Base-by-base conservation (phyloP, 2,113 vertebrate genomes). In the Saccopteryx bilineata region DNA sequence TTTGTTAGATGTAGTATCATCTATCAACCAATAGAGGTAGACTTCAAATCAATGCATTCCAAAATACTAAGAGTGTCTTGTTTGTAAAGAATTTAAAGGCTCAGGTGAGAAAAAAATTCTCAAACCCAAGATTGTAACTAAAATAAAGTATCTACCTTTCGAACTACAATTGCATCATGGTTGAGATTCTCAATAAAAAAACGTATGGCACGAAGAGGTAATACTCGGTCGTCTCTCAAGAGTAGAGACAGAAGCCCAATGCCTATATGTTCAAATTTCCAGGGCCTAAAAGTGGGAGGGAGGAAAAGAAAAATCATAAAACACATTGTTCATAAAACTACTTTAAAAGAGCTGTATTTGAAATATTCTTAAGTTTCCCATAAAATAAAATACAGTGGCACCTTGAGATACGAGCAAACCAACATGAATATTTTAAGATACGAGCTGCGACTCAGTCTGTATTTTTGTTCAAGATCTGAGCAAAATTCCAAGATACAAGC, bases 211-310 rank as follows among this genome's bases (percentile, higher is more conserved):
- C 98, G 97, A 33, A 98, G 93, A 46, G 99, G 99, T 87, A 99
- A 98, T 9, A 99, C 97, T 85, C 98, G 98, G 96, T 99, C 99
- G 79, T 99, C 99, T 97, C 99, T 99, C 97, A 99, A 97, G 39
- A 99, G 98, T 84, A 99, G 96, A 21, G 99, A 99, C 86, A 99
- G 98, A 96, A 99, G 99, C 23, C 99, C 99, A 68, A 99, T 99
- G 63, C 99, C 98, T 95, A 99, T 99, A 96, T 99, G 99, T 96
- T 99, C 99, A 8, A 99, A 99, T 97, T 99, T 99, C 99, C 99
- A 99, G 60, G 99, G 99, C 94, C 99, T 99, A n/a, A 11, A 98
- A 98, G 28, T 10, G 18, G 12, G 8, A 15, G 9, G 3, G 10
- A 15, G 1, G 17, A 0, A 3, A 15, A 52, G 9, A 4, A 97